These are phyloP conservation scores for Cantharis rustica DNA, from an alignment of 2,888 invertebrate species.

Conservation along the genomic window DNA sequence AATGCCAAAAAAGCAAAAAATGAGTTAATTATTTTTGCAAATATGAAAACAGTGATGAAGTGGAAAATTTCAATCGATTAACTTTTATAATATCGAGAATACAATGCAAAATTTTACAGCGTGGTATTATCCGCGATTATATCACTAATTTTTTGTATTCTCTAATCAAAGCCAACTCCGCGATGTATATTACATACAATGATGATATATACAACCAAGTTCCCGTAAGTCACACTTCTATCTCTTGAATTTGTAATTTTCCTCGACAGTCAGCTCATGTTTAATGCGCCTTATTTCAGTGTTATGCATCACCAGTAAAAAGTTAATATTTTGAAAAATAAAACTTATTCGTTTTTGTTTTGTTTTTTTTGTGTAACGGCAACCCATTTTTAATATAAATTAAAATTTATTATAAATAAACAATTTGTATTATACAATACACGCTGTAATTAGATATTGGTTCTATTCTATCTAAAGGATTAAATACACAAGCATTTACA, in stretches of 20 bases:
- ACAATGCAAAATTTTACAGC: neutral
- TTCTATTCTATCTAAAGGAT: constrained; percentile 18
- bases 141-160: neutral
- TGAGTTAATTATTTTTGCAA: neutral
- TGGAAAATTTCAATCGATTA: neutral
- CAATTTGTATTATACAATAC: constrained; percentile 26
- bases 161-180: neutral
- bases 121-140: neutral
- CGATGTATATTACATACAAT: neutral
- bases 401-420: neutral
- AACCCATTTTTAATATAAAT: neutral
- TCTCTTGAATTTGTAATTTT: neutral
- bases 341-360: neutral
- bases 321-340: neutral
- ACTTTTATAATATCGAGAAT: neutral
- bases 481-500: constrained; percentile 24
- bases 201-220: neutral
- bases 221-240: neutral
- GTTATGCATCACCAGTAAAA: neutral
- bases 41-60: neutral
- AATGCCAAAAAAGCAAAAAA: neutral
- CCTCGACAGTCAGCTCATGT: neutral
- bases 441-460: constrained; percentile 25
- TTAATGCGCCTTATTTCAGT: neutral
- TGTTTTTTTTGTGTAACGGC: neutral